Percentiles rank a stretch among this genome's conserved stretches.
Conservation (phyloP, 2,797 vertebrate genomes). For the Apogon talboti region DNA sequence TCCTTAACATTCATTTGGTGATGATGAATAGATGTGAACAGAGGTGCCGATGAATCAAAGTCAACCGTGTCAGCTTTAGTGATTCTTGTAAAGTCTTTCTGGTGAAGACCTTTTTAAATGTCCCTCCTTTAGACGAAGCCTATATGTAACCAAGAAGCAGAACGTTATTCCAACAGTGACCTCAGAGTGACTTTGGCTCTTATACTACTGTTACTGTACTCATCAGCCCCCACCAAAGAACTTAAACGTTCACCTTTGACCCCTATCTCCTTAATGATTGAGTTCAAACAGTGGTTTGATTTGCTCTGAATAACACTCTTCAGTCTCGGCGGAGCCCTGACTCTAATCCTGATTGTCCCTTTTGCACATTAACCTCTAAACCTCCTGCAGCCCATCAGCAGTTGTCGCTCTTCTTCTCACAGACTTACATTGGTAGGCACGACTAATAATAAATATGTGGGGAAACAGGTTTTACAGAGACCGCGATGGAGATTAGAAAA, state of each 20-base stretch:
- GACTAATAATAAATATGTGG: constrained; percentile 35
- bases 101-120: constrained; percentile 1
- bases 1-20: constrained; percentile 16
- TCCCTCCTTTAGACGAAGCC: constrained; percentile 3
- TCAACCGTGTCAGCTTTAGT: background rate
- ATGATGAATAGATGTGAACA: constrained; percentile 15
- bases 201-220: constrained; percentile 33
- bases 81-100: constrained; percentile 14
- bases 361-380: constrained; percentile 34
- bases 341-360: constrained; percentile 14
- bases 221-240: constrained; percentile 11
- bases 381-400: constrained; percentile 30
- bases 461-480: constrained; percentile 61
- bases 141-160: constrained; percentile 9
- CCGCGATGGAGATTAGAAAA: constrained; percentile 6
- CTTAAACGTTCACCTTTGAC: constrained; percentile 43
- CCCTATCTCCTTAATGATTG: constrained; percentile 27
- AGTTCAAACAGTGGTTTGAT: constrained; percentile 44
- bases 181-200: constrained; percentile 9
- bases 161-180: background rate
- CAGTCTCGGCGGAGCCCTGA: constrained; percentile 21
- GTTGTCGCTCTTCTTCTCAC: background rate
- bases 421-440: constrained; percentile 9
- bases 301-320: constrained; percentile 38
- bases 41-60: constrained; percentile 25